These are phyloP conservation scores for Yponomeuta sedellus DNA, from an alignment of 2,888 invertebrate species.

Conservation along the genomic window DNA sequence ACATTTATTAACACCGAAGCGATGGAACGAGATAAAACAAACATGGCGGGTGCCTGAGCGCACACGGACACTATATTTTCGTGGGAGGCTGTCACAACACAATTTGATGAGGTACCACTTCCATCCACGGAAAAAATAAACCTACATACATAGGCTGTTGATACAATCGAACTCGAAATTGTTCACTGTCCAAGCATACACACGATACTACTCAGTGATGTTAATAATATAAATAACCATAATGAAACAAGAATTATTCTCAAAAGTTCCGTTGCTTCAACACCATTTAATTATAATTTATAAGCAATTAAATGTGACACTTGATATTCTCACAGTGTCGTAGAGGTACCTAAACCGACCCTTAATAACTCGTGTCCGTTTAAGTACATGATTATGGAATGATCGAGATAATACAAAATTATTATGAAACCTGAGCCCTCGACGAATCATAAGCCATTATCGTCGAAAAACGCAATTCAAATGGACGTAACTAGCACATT, in stretches of 20 bases:
- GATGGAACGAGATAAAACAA: conserved; percentile 74
- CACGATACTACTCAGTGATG: conserved; percentile 36
- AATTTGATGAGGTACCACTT: neutral
- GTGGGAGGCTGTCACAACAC: conserved; percentile 74
- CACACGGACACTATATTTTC: conserved; percentile 56
- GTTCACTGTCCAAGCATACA: conserved; percentile 53
- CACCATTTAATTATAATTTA: conserved; percentile 26
- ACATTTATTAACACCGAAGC: conserved; percentile 72
- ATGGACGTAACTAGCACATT: conserved; percentile 49
- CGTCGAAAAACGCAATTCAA: conserved; percentile 57
- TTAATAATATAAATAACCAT: conserved; percentile 29
- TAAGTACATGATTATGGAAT: neutral
- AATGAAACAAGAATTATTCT: conserved; percentile 23
- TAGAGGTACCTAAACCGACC: neutral
- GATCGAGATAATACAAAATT: neutral
- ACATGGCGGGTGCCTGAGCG: conserved; percentile 57
- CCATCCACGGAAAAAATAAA: neutral
- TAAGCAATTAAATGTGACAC: conserved; percentile 11
- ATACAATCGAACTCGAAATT: neutral
- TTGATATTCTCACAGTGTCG: conserved; percentile 7
- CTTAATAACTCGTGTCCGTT: neutral
- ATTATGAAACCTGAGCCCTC: neutral
- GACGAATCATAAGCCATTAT: conserved; percentile 42
- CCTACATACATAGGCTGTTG: neutral
- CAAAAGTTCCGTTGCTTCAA: conserved; percentile 40